These are phyloP conservation scores for Trachymyrmex septentrionalis DNA, from an alignment of 1,140 invertebrate genomes.

Conservation along the genomic window DNA sequence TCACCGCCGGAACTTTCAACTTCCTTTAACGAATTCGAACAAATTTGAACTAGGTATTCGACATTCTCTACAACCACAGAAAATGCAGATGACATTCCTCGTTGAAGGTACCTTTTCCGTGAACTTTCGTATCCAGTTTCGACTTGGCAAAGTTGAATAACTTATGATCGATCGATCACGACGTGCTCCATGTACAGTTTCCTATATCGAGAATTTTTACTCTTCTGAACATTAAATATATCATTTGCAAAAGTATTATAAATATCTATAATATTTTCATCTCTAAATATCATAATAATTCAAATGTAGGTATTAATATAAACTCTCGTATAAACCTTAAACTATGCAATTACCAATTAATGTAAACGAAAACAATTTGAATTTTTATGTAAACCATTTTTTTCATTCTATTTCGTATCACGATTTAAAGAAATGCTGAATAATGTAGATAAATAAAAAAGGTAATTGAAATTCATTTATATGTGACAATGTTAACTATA, in stretches of 20 bases:
- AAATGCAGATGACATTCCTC: slow-evolving; percentile 42
- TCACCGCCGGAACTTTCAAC: slow-evolving; percentile 77
- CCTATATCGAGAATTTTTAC: not conserved
- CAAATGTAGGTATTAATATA: not conserved
- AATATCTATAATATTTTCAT: not conserved
- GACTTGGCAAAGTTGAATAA: slow-evolving; percentile 43
- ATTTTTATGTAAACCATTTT: not conserved
- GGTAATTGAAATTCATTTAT: not conserved
- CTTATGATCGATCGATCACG: slow-evolving; percentile 26
- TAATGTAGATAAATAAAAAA: not conserved
- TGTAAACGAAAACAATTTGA: not conserved
- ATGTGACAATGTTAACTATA: not conserved
- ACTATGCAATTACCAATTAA: not conserved
- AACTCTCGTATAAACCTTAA: not conserved
- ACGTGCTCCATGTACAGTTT: not conserved
- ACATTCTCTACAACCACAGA: slow-evolving; percentile 60
- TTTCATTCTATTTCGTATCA: not conserved
- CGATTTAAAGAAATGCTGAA: not conserved
- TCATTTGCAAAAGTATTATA: slow-evolving; percentile 8
- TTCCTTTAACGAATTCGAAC: slow-evolving; percentile 81
- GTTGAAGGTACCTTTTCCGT: slow-evolving; percentile 42
- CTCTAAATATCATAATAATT: not conserved
- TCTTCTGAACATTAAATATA: not conserved
- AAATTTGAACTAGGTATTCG: slow-evolving; percentile 80
- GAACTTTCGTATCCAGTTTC: slow-evolving; percentile 48